Base-by-base conservation (phyloP, 1,140 invertebrate species). In the Calliphora vicina region DNA sequence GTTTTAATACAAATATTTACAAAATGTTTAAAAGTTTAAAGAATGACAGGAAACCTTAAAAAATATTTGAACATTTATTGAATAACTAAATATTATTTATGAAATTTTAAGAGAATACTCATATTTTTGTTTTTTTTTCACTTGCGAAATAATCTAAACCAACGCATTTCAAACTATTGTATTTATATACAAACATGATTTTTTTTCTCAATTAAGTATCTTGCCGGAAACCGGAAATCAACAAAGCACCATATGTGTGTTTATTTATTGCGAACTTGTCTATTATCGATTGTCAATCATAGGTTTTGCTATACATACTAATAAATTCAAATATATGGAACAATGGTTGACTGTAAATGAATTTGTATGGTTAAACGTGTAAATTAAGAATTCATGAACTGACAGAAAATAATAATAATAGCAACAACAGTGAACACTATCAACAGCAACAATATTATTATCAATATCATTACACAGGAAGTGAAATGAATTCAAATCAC, bases 361-460 rank as follows among this genome's bases (percentile, higher is more conserved):
- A 67, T 67, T 23, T 67, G 23, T 25, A 67, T 67, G 61, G 61
- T 67, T 23, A 67, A 67, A 67, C 61, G 23, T 67, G 61, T 67
- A 67, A 67, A 67, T 67, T 67, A 67, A 67, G 25, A 67, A 67
- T 67, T 67, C 61, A 67, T 67, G 61, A 67, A 67, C 23, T 67
- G 9, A 67, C n/a, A 20, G 61, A 8, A 67, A 50, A 67, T 67
- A 67, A 67, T 17, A n/a, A 1, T 10, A 23, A 23, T 25, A 67
- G 23, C n/a, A 67, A 67, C 50, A 67, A 9, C n/a, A 25, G 61
- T n/a, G n/a, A n/a, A n/a, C 5, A 67, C 1, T 10, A 67, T 20
- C 61, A 67, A 25, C 61, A 25, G 23, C 61, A 20, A 23, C n/a
- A 67, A 67, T 20, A 1, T 10, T n/a, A 67, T 67, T 6, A 25